Percentiles rank a stretch among this genome's conserved stretches.
Conservation (phyloP, 1,140 invertebrate genomes). For the Papilio aristodemus region DNA sequence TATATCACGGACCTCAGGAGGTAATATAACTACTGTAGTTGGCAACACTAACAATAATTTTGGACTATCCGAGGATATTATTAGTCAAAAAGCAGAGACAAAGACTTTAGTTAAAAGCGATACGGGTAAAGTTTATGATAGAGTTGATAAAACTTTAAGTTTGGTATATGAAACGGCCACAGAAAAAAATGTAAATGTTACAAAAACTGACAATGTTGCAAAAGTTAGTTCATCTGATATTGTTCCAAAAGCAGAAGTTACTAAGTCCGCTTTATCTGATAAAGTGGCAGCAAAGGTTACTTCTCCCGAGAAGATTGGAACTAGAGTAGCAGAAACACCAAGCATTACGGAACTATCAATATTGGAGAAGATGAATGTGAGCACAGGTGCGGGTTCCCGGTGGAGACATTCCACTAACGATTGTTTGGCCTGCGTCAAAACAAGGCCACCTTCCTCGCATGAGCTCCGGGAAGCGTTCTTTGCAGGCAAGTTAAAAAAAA, state of each 20-base stretch:
- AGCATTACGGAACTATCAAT: neutral
- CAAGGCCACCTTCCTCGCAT: slow-evolving; percentile 65
- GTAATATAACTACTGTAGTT: neutral
- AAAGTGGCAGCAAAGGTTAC: neutral
- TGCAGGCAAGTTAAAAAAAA: slow-evolving; percentile 53
- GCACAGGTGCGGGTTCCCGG: neutral
- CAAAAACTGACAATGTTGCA: slow-evolving; percentile 22
- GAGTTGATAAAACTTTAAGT: neutral
- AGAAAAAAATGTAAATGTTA: neutral
- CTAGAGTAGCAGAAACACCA: neutral
- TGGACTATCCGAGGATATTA: neutral
- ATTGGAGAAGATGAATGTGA: neutral
- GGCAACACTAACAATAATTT: neutral
- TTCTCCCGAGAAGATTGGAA: neutral
- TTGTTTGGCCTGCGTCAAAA: slow-evolving; percentile 69
- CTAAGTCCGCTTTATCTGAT: neutral
- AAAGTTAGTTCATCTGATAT: neutral
- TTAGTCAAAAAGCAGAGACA: neutral
- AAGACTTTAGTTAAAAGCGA: neutral
- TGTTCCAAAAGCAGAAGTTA: neutral
- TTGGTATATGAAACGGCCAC: slow-evolving; percentile 19
- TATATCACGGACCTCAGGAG: neutral
- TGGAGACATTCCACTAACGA: slow-evolving; percentile 59
- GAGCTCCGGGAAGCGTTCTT: slow-evolving; percentile 77
- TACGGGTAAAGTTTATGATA: neutral